Conservation (phyloP, 2,113 vertebrate genomes). For the Urocolius indicus region DNA sequence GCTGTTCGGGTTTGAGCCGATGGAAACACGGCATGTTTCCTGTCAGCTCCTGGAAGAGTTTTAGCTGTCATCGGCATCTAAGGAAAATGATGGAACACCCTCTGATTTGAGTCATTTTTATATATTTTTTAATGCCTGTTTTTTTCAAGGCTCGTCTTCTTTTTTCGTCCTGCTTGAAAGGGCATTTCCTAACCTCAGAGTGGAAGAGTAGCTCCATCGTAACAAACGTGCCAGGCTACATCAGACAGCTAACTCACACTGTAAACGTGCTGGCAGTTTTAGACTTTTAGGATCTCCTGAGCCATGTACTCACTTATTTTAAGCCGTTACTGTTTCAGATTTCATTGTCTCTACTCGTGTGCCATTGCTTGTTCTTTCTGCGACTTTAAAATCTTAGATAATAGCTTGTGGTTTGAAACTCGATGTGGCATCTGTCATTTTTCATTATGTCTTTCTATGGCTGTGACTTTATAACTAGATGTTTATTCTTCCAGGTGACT, state of each 20-base stretch:
- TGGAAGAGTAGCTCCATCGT: rapidly evolving
- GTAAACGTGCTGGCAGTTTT: rapidly evolving
- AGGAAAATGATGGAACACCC: rapidly evolving
- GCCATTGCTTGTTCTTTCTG: not conserved
- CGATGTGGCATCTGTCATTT: rapidly evolving
- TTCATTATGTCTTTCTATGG: not conserved
- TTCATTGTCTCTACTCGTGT: not conserved
- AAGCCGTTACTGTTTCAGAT: rapidly evolving
- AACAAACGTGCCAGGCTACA: rapidly evolving
- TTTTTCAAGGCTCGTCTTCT: rapidly evolving
- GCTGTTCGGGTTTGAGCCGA: not conserved
- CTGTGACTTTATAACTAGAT: not conserved
- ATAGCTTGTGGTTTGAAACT: not conserved
- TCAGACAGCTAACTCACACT: rapidly evolving
- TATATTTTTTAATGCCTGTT: rapidly evolving
- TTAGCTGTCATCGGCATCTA: rapidly evolving
- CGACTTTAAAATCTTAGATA: rapidly evolving
- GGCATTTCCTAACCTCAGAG: rapidly evolving
- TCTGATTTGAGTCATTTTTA: rapidly evolving
- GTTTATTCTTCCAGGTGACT: rapidly evolving
- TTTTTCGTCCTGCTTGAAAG: not conserved
- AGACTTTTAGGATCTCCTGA: too few species aligned
- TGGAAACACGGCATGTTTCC: too few species aligned
- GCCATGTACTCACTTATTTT: rapidly evolving
- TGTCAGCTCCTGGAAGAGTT: not conserved